phyloP scores from a whole-genome alignment of 2,797 vertebrate genomes.

The Tokudaia muenninki region DNA sequence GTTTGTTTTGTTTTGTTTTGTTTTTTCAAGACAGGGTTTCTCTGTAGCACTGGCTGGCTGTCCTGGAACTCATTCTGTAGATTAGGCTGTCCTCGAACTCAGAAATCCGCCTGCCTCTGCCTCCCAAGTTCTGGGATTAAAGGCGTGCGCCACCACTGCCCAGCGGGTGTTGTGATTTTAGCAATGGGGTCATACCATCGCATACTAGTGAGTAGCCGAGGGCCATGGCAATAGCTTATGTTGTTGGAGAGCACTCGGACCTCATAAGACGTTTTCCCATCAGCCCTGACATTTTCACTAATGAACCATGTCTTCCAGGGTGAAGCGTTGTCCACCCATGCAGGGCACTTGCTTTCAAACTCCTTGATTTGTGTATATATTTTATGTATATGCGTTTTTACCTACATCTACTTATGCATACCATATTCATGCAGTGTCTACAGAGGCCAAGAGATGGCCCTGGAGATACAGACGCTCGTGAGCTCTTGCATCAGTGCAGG shows the following conservation, averaged over 20 bases:
- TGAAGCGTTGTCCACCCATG: background rate
- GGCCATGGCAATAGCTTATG: background rate
- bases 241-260: background rate
- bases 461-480: background rate
- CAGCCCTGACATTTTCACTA: background rate
- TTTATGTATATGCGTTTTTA: background rate
- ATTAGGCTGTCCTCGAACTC: no score
- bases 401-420: background rate
- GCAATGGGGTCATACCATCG: background rate
- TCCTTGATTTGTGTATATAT: background rate
- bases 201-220: background rate
- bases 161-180: background rate
- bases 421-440: background rate
- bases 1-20: no score
- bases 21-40: no score
- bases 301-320: background rate
- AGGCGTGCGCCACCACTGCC: no score
- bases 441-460: background rate
- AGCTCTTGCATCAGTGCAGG: background rate
- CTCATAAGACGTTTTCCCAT: background rate
- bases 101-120: no score
- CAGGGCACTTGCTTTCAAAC: background rate
- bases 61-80: no score
- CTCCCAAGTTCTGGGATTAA: no score
- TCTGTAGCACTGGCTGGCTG: no score